A percentile compares a stretch with the other conserved stretches of the same genome.
Evolutionary conservation across 92 coral and sea anemone species (phyloP).

Genomic region (Parazoanthus atlanticus): DNA sequence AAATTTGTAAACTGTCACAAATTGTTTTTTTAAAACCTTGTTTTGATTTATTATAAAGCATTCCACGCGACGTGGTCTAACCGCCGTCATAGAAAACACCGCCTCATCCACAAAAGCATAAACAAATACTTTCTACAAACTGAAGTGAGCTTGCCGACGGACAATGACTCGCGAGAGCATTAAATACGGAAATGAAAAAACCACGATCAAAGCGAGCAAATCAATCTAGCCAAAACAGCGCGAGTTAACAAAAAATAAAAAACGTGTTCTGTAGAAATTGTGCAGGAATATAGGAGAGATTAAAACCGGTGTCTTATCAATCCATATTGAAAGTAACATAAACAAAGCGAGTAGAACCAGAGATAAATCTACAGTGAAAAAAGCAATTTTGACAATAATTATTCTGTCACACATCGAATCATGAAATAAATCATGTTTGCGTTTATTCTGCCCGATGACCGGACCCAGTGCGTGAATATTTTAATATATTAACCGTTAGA

Average conservation of each 20-base stretch:
- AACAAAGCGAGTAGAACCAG: background rate
- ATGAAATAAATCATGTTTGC: background rate
- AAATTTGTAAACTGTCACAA: too few species aligned
- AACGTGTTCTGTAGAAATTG: too few species aligned
- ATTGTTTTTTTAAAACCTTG: too few species aligned
- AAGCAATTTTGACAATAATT: background rate
- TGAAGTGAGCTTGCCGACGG: background rate
- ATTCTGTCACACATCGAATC: background rate
- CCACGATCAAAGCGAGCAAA: background rate
- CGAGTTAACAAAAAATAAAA: too few species aligned
- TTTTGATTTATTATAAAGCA: too few species aligned
- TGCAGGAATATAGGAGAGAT: too few species aligned
- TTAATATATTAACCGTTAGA: background rate
- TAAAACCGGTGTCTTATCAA: too few species aligned
- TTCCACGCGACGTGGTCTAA: too few species aligned
- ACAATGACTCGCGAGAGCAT: background rate
- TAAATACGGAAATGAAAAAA: too few species aligned
- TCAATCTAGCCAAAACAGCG: background rate
- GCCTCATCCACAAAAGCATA: background rate
- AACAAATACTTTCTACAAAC: background rate
- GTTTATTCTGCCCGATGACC: background rate
- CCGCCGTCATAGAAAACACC: too few species aligned
- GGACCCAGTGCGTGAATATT: background rate
- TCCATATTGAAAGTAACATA: too few species aligned
- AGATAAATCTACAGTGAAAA: background rate